A percentile compares a stretch with the other conserved stretches of the same genome.
These are phyloP conservation scores for Phylloscopus collybita DNA, from an alignment of 2,797 vertebrate genomes.

Conservation along the genomic window DNA sequence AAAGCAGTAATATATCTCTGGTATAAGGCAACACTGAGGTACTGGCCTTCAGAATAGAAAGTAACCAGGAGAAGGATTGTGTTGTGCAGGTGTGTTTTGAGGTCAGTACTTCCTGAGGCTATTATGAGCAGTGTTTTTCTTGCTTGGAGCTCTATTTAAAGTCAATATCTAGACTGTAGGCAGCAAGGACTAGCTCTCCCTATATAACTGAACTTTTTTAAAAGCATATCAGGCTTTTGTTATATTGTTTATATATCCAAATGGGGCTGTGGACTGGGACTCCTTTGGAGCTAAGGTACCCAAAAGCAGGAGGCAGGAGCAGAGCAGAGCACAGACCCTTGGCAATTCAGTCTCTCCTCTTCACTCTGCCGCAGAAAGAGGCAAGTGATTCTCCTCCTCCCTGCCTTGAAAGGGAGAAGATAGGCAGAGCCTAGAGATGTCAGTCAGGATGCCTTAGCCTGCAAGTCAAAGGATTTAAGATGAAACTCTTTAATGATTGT, in stretches of 20 bases:
- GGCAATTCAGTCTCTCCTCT: not conserved
- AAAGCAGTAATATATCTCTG: not conserved
- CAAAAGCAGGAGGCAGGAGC: not conserved
- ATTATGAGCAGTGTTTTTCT: not conserved
- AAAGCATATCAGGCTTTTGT: not conserved
- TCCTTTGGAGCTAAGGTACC: not conserved
- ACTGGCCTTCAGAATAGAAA: not conserved
- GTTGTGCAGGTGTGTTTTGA: not conserved
- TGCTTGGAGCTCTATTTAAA: not conserved
- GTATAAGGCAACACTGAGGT: not conserved
- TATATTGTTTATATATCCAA: not conserved
- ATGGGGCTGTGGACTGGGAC: not conserved
- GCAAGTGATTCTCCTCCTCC: not conserved
- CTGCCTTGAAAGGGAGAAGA: not conserved
- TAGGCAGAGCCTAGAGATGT: not conserved
- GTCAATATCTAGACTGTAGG: not conserved
- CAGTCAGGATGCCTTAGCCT: not conserved
- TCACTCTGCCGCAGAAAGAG: not conserved
- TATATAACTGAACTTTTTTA: not conserved
- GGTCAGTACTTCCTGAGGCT: not conserved
- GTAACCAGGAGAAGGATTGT: fast-evolving
- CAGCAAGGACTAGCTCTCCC: not conserved
- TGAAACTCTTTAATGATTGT: not conserved
- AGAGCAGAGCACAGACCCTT: not conserved
- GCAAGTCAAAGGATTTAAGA: not conserved